Conservation (phyloP, 2,797 vertebrate species). For the Odontamblyopus lacepedii region DNA sequence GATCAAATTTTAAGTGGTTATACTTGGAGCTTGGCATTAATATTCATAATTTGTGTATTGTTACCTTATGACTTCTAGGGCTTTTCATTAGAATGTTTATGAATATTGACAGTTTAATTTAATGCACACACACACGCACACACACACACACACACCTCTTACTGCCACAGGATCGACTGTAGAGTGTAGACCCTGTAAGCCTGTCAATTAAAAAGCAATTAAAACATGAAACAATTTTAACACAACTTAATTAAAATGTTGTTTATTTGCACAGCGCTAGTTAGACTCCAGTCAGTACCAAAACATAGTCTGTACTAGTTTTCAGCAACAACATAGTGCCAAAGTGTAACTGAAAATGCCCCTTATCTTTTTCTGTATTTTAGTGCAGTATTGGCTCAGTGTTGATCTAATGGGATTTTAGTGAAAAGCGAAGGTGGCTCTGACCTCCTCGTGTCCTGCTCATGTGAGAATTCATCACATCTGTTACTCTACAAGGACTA, state of each 20-base stretch:
- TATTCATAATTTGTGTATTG: no score
- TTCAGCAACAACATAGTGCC: neutral
- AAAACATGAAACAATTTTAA: neutral
- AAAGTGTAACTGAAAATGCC: neutral
- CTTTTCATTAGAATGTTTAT: no score
- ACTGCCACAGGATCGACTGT: no score
- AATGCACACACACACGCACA: no score
- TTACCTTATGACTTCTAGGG: no score
- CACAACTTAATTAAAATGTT: neutral
- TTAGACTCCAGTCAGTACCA: neutral
- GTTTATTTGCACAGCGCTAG: neutral
- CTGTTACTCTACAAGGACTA: neutral
- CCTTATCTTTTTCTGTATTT: neutral
- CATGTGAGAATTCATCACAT: constrained; percentile 4
- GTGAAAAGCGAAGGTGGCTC: neutral
- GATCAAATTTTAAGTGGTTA: no score
- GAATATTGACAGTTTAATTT: no score
- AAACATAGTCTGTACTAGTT: neutral
- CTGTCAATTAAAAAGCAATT: neutral
- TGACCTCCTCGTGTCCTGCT: neutral
- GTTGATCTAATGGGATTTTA: constrained; percentile 10
- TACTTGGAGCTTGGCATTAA: no score
- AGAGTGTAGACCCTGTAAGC: neutral
- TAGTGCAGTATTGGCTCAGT: neutral
- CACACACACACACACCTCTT: no score